Evolutionary conservation across 37 sponge, comb jelly and placozoan species (phyloP).

Genomic region (Amphimedon queenslandica): DNA sequence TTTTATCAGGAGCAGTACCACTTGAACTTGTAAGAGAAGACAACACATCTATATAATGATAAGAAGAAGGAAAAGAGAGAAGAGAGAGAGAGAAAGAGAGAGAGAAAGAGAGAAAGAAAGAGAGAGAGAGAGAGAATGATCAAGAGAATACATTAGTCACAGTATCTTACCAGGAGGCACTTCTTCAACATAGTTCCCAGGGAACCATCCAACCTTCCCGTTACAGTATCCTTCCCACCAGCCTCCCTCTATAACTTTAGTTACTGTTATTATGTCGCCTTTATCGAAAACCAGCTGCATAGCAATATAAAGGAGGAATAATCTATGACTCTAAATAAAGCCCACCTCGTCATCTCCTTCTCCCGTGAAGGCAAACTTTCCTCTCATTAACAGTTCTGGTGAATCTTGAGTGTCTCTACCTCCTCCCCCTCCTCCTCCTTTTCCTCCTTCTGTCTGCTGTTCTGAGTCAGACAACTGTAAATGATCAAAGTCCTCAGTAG

Average conservation of each 20-base stretch:
- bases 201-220: constrained; percentile 87
- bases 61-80: neutral
- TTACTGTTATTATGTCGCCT: constrained; percentile 79
- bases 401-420: neutral
- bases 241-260: constrained; percentile 80
- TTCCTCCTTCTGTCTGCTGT: neutral
- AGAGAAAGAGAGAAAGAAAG: neutral
- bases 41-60: constrained; percentile 4
- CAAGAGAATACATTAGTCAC: no score
- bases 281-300: constrained; percentile 81
- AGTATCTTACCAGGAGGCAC: constrained; percentile 53
- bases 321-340: neutral
- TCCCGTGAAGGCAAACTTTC: constrained; percentile 60
- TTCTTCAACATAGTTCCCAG: constrained; percentile 82
- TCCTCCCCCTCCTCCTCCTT: neutral
- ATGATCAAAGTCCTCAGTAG: neutral
- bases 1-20: constrained; percentile 3
- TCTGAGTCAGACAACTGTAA: neutral
- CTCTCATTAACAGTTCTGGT: constrained; percentile 37
- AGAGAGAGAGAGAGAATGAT: no score
- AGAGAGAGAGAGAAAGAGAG: neutral
- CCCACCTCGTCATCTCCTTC: constrained; percentile 77
- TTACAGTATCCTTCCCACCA: constrained; percentile 92
- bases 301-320: no score
- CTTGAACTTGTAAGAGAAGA: neutral